Evolutionary conservation across 1,140 invertebrate species (phyloP).

Genomic region (Drosophila equinoxialis): DNA sequence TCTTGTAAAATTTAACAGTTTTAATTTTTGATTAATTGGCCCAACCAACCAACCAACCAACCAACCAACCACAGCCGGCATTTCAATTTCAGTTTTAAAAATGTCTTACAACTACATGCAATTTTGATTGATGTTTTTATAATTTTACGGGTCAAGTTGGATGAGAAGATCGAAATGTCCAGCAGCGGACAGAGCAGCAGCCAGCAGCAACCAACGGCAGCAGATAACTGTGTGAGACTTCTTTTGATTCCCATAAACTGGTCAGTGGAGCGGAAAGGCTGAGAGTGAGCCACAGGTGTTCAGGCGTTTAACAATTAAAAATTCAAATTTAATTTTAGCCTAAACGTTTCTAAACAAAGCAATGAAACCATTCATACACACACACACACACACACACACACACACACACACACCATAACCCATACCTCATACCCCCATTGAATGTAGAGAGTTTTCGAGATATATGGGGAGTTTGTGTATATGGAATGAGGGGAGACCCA

Average conservation of each 20-base stretch:
- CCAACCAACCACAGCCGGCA: constrained; percentile 14
- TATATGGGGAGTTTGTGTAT: background rate
- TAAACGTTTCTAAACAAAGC: constrained; percentile 78
- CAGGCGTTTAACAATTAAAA: constrained; percentile 62
- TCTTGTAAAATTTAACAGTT: constrained; percentile 69
- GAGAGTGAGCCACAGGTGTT: constrained; percentile 66
- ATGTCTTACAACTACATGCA: constrained; percentile 20
- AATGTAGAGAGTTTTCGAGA: background rate
- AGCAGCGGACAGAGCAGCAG: background rate
- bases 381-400: constrained; percentile 18
- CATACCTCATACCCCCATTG: background rate
- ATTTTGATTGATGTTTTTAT: constrained; percentile 80
- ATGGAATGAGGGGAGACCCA: constrained; percentile 2
- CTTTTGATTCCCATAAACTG: constrained; percentile 5
- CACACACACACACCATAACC: background rate
- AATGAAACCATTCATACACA: constrained; percentile 57
- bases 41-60: background rate
- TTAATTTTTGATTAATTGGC: constrained; percentile 74
- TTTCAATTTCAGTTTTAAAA: constrained; percentile 45
- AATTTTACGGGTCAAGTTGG: constrained; percentile 53
- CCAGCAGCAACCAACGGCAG: background rate
- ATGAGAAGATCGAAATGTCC: background rate
- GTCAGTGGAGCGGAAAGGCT: constrained; percentile 18
- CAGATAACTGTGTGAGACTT: constrained; percentile 16
- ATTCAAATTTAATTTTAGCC: constrained; percentile 74